A percentile compares a stretch with the other conserved stretches of the same genome.
Conservation (phyloP, 2,113 vertebrate species). For the Lasiurus cinereus region DNA sequence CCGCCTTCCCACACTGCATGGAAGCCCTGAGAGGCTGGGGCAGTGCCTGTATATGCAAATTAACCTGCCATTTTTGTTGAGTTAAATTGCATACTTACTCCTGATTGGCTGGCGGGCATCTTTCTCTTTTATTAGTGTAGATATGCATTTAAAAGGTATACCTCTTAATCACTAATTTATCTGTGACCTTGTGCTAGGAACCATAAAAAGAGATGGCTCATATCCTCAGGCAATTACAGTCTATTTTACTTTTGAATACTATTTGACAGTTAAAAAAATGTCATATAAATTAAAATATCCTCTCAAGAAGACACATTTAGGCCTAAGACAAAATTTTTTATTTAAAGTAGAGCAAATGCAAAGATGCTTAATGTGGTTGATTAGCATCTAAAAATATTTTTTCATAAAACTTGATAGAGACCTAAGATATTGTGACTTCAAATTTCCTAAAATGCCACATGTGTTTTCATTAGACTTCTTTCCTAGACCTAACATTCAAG, state of each 20-base stretch:
- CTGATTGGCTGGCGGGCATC: no score
- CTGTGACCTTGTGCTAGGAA: neutral
- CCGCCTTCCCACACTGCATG: no score
- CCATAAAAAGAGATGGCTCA: neutral
- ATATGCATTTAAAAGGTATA: neutral
- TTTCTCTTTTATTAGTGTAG: no score
- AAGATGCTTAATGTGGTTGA: neutral
- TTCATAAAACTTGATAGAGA: neutral
- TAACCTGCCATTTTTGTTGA: no score
- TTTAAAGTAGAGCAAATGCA: neutral
- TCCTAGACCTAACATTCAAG: neutral
- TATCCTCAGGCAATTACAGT: neutral
- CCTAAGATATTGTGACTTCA: neutral
- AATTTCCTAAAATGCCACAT: neutral
- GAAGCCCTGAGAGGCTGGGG: no score
- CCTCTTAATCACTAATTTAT: neutral
- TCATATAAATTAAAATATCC: neutral
- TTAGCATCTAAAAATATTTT: neutral
- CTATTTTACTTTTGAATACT: neutral
- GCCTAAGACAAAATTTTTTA: neutral
- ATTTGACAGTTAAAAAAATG: neutral
- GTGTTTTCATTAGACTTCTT: neutral
- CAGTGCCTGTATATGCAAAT: no score
- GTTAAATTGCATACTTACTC: no score
- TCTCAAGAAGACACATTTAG: neutral